Evolutionary conservation across 2,888 invertebrate species (phyloP), one percentile per base, ranked within the genome.

Genomic region (Dione vanillae): DNA sequence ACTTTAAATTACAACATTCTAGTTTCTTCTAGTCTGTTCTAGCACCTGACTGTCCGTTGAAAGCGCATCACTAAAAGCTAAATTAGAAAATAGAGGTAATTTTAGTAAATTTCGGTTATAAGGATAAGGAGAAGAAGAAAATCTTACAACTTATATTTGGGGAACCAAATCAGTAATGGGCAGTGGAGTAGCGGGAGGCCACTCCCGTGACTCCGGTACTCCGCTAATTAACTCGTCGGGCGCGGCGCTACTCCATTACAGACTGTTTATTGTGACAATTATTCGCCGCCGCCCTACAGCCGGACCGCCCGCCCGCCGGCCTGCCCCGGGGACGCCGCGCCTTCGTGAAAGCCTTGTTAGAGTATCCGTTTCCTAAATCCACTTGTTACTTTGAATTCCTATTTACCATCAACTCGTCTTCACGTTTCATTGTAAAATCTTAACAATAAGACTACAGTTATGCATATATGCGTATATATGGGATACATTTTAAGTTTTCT

Each of bases 221-320:
- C 73, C 70, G 72, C 79, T 80, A 79, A 80, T 79, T 79, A 80
- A 74, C 75, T 68, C 62, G 73, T 73, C 74, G 79, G 80, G 80
- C 80, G 88, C 88, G 89, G 82, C 86, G 80, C 79, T 81, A 86
- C 89, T 89, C 90, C 88, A 90, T 91, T 90, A 90, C 85, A 77
- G 82, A 82, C 84, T 89, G 90, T 91, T 90, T 90, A 90, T 90
- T 86, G 90, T 89, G 88, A 89, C 90, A 90, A 90, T 89, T 88
- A 89, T 86, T 85, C 82, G 72, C 71, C 69, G 67, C 71, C 58
- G 70, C 73, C 76, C 70, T 68, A 54, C 68, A 74, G 52, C 69
- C 78, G 75, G 78, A 79, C 77, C 78, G 16, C 75, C 72, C 74
- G 69, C 73, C 71, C 68, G 75, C 43, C 74, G 10, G 76, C 51